A percentile compares a stretch with the other conserved stretches of the same genome.
Evolutionary conservation across 92 coral and sea anemone genomes (phyloP).

Genomic region (Galaxea fascicularis): DNA sequence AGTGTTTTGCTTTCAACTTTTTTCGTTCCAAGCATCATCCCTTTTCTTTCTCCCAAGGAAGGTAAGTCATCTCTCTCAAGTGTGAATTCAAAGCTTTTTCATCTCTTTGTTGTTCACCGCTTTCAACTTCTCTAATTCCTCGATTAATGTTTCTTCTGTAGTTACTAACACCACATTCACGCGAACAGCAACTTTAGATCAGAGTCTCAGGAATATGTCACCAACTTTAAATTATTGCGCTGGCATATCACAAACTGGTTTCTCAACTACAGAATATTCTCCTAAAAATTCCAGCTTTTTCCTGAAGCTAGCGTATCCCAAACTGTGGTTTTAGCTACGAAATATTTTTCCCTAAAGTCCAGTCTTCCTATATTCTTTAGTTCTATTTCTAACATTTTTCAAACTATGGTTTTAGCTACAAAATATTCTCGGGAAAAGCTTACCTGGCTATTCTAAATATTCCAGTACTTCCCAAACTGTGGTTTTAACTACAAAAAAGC

Average conservation of each 20-base stretch:
- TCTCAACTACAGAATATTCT: not conserved
- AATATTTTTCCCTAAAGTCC: not conserved
- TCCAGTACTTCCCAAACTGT: constrained; percentile 32
- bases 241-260: not conserved
- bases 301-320: too few species aligned
- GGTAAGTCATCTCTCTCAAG: not conserved
- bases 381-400: not conserved
- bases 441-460: not conserved
- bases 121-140: not conserved
- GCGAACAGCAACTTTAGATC: not conserved
- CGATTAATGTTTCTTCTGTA: not conserved
- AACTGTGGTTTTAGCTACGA: constrained; percentile 2
- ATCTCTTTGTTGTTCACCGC: not conserved
- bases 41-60: not conserved
- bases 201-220: not conserved
- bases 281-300: not conserved
- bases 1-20: not conserved
- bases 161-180: not conserved
- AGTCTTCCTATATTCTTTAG: not conserved
- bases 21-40: not conserved
- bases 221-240: not conserved
- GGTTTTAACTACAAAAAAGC: constrained; percentile 27
- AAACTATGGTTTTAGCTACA: constrained; percentile 4
- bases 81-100: not conserved
- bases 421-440: too few species aligned